phyloP scores from a whole-genome alignment of 2,797 vertebrate species.

The Coracias cyanogaster region DNA sequence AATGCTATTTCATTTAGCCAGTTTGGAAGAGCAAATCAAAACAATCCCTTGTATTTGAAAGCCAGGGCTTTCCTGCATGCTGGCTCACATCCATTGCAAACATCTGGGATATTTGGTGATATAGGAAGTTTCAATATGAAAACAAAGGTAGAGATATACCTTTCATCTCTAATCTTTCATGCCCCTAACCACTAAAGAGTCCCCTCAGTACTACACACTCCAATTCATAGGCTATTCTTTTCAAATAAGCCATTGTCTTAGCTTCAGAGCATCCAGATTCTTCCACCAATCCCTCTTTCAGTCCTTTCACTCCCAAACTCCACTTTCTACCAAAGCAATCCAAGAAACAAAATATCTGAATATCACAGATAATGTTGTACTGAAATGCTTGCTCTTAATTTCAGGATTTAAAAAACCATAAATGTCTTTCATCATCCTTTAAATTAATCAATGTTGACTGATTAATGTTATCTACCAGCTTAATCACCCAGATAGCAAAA shows the following conservation, averaged over 20 bases:
- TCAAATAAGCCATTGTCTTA: neutral
- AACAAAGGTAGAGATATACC: neutral
- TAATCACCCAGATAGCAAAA: constrained; percentile 23
- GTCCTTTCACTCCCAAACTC: neutral
- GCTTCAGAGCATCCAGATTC: neutral
- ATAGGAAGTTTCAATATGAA: neutral
- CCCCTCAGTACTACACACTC: neutral
- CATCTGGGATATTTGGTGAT: neutral
- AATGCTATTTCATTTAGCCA: neutral
- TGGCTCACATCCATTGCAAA: neutral
- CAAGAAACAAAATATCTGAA: neutral
- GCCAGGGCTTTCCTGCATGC: neutral
- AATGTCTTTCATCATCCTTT: neutral
- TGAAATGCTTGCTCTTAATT: neutral
- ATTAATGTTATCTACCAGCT: neutral
- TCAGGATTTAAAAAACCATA: neutral
- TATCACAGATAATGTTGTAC: neutral
- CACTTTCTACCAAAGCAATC: neutral
- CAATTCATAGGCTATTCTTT: neutral
- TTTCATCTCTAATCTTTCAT: neutral
- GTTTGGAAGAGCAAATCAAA: neutral
- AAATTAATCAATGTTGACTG: constrained; percentile 10
- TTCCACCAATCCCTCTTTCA: neutral
- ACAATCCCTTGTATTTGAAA: neutral
- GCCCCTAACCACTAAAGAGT: neutral